Conservation (phyloP, 2,113 vertebrate genomes). For the Bos taurus region ARS-UCD2.0 NC_037336.1:36271501-36272000, state of each 20-base stretch:
- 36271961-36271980: not conserved
- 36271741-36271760: not conserved
- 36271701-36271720: too few species aligned
- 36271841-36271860: not conserved
- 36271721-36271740: not conserved
- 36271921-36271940: not conserved
- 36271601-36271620: too few species aligned
- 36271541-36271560: too few species aligned
- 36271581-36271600: too few species aligned
- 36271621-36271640: too few species aligned
- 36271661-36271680: too few species aligned
- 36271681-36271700: too few species aligned
- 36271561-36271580: too few species aligned
- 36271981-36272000: not conserved
- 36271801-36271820: not conserved
- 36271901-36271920: not conserved
- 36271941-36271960: conserved; percentile 10
- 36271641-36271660: too few species aligned
- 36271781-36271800: not conserved
- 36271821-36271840: not conserved
- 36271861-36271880: not conserved
- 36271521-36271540: too few species aligned
- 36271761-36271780: not conserved
- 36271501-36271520: too few species aligned
- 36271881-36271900: not conserved